Evolutionary conservation across 2,888 invertebrate species (phyloP), one percentile per base, ranked within the genome.

Genomic region (Poecilobothrus nobilitatus): DNA sequence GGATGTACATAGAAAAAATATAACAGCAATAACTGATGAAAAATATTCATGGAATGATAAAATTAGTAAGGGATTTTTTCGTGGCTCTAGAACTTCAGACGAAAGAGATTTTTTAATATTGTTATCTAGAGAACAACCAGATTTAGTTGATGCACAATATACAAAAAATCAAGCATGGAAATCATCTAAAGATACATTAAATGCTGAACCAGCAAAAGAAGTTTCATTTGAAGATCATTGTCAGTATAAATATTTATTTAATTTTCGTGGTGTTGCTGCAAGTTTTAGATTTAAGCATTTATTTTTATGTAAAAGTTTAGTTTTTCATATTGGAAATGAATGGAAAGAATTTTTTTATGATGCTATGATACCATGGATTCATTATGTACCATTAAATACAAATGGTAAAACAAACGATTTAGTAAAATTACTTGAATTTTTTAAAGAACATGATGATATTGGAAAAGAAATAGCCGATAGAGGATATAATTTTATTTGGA

Each of bases 131-230:
- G 86, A 85, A 68, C 79, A 85, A 33, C 90, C 94, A 1, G 84
- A 91, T 3, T 81, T 97, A 22, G 90, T 92, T 1, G 93, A 97
- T 84, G 97, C 97, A 1, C 88, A 91, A 73, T 98, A 97, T 78
- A 98, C 97, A 0, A 97, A 96, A 82, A 98, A 98, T 82, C 98
- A 98, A 83, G 97, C 97, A 0, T 98, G 97, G 97, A 97, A 94
- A 82, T 96, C 96, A 7, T 90, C 91, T 72, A 88, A 94, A 89
- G 97, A 97, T 77, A 97, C 97, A 0, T 84, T 97, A 12, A 85
- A 91, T 76, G 88, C 86, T 18, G 86, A 89, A 33, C 93, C 97
- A 66, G 97, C 96, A 0, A 76, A 86, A 69, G 97, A 97, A 83
- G 90, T 95, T 0, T 86, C 91, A 0, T 88, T 98, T 73, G 94